Conservation (phyloP, 2,888 invertebrate species). For the Megaustenia siamemsis region DNA sequence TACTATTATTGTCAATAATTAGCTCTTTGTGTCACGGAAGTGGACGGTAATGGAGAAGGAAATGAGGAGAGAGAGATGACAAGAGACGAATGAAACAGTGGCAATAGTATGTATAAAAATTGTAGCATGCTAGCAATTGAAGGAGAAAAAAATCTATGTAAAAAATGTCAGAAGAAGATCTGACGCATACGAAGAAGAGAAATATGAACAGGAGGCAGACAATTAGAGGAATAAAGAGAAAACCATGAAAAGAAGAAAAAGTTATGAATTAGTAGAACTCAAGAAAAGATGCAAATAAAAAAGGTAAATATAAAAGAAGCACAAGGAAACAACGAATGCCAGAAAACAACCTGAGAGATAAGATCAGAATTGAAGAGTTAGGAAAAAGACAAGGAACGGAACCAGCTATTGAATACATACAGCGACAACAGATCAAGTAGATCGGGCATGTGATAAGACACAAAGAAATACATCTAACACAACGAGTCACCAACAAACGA, state of each 20-base stretch:
- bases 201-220: too few relatives aligned
- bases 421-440: too few relatives aligned
- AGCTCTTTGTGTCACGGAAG: slow-evolving; percentile 15
- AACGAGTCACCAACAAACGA: too few relatives aligned
- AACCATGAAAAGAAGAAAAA: neutral
- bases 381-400: too few relatives aligned
- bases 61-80: neutral
- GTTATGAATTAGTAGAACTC: neutral
- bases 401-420: too few relatives aligned
- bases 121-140: neutral
- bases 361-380: too few relatives aligned
- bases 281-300: too few relatives aligned
- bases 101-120: neutral
- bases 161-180: neutral
- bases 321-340: too few relatives aligned
- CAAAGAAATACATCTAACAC: too few relatives aligned
- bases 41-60: neutral
- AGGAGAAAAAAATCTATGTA: neutral
- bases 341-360: too few relatives aligned
- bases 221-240: neutral
- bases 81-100: neutral
- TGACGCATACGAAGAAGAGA: neutral
- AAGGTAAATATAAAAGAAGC: neutral
- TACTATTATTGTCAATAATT: slow-evolving; percentile 38
- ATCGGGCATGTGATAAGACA: too few relatives aligned